phyloP scores from a whole-genome alignment of 2,113 vertebrate species.

The Lagopus leucura region DNA sequence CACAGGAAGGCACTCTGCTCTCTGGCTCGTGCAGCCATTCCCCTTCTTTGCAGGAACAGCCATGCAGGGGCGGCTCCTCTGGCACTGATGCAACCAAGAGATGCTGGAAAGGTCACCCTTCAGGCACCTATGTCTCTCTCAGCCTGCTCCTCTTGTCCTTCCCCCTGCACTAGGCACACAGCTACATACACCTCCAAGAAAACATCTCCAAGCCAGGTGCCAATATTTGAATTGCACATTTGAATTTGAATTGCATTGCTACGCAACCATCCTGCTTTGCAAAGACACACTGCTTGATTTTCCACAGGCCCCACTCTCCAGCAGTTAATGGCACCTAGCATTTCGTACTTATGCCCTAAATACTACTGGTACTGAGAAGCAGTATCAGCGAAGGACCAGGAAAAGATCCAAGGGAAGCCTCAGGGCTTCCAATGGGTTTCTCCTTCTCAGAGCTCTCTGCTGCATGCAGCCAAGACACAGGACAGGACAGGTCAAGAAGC shows the following conservation, averaged over 20 bases:
- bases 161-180: neutral
- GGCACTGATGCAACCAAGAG: neutral
- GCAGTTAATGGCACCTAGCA: neutral
- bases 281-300: neutral
- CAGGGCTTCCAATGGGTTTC: neutral
- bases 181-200: neutral
- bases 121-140: neutral
- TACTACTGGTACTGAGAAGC: too few relatives aligned
- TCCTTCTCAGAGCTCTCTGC: neutral
- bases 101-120: neutral
- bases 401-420: too few relatives aligned
- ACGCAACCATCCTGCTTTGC: neutral
- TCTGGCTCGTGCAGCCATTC: neutral
- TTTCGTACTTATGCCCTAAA: too few relatives aligned
- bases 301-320: neutral
- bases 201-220: neutral
- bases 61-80: neutral
- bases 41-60: neutral
- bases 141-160: neutral
- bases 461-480: fast-evolving
- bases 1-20: fast-evolving
- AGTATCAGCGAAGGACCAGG: too few relatives aligned
- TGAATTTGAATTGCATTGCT: neutral
- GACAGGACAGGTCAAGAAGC: too few relatives aligned
- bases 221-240: neutral